phyloP scores from a whole-genome alignment of 2,888 invertebrate species.

The Ashinkailepas kermadecensis region DNA sequence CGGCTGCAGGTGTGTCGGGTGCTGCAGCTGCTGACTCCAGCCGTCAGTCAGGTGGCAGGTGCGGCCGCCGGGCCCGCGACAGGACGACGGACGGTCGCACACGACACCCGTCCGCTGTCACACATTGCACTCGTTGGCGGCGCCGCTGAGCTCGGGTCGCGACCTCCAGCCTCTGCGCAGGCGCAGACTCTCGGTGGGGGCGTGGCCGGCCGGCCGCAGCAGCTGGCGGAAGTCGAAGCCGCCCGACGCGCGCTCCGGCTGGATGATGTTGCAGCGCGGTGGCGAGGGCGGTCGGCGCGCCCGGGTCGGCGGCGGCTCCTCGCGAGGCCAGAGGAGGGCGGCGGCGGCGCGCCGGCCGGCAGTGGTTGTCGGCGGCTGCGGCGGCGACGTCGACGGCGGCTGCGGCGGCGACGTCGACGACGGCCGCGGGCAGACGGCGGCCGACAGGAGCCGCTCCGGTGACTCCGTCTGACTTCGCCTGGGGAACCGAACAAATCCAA shows the following conservation, averaged over 20 bases:
- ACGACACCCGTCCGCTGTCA: no score
- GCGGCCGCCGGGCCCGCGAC: no score
- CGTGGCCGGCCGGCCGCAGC: conserved; percentile 54
- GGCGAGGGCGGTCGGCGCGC: not conserved
- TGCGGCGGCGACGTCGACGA: conserved; percentile 40
- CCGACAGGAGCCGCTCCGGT: no score
- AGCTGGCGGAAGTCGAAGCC: conserved; percentile 61
- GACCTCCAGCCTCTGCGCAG: conserved; percentile 30
- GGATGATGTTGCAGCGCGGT: not conserved
- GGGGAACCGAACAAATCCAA: no score
- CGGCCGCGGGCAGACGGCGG: not conserved
- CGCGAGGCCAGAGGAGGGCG: conserved; percentile 20
- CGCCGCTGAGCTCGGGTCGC: conserved; percentile 23
- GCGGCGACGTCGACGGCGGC: conserved; percentile 44
- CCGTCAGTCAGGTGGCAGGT: no score
- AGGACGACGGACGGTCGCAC: no score
- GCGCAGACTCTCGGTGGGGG: conserved; percentile 60
- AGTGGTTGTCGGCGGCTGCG: not conserved
- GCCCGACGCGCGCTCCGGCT: conserved; percentile 40
- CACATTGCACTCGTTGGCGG: no score
- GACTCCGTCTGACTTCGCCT: no score
- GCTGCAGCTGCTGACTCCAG: no score
- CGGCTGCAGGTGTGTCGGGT: no score
- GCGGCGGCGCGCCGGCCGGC: conserved; percentile 4
- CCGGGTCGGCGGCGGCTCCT: not conserved